Percentiles rank a stretch among this genome's conserved stretches.
Conservation (phyloP, 2,113 vertebrate species). For the Planiliza haematocheilus region DNA sequence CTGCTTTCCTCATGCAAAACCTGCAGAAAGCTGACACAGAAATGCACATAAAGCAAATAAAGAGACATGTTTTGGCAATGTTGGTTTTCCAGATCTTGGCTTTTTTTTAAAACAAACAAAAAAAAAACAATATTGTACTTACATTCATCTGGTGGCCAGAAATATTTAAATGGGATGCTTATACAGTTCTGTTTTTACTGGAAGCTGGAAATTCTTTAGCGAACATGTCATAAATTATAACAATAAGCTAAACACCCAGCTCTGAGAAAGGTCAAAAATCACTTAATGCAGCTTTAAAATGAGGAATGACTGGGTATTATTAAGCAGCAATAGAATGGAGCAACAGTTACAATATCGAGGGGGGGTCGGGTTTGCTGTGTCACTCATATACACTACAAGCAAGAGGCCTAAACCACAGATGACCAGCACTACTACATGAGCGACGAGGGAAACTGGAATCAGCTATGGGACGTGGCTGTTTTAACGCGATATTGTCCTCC, state of each 20-base stretch:
- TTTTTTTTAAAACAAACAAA: too few relatives aligned
- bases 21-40: slow-evolving; percentile 4
- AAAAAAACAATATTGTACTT: slow-evolving; percentile 22
- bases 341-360: slow-evolving; percentile 68
- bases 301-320: slow-evolving; percentile 70
- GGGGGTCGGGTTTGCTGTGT: slow-evolving; percentile 54
- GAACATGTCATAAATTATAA: not conserved
- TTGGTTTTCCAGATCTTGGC: not conserved
- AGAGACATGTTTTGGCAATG: not conserved
- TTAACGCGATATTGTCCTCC: slow-evolving; percentile 20
- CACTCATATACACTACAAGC: slow-evolving; percentile 50
- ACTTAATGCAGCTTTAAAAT: slow-evolving; percentile 70
- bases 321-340: slow-evolving; percentile 69
- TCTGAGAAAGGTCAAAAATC: slow-evolving; percentile 2
- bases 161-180: slow-evolving; percentile 11
- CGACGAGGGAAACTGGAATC: slow-evolving; percentile 21
- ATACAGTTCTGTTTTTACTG: slow-evolving; percentile 6
- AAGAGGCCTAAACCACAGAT: slow-evolving; percentile 58
- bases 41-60: not conserved
- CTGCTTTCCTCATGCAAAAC: slow-evolving; percentile 10
- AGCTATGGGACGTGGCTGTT: slow-evolving; percentile 20
- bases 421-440: slow-evolving; percentile 41
- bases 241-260: not conserved
- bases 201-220: not conserved
- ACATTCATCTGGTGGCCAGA: slow-evolving; percentile 40